Conservation (phyloP, 1,140 invertebrate species). For the Drosophila nigromelanica region DNA sequence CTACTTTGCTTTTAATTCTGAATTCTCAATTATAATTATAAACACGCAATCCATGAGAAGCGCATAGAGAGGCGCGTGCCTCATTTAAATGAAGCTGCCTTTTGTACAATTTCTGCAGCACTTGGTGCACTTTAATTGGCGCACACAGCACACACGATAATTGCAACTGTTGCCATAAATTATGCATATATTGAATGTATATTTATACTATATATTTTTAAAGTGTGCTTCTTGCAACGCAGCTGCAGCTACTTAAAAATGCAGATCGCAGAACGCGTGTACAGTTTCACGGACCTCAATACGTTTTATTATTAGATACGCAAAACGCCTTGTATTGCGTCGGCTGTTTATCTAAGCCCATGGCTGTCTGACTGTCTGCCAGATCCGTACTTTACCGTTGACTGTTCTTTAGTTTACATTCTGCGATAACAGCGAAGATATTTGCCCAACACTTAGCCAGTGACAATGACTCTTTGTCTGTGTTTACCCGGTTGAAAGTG, state of each 20-base stretch:
- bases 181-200: conserved; percentile 14
- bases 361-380: conserved; percentile 9
- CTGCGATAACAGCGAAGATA: conserved; percentile 26
- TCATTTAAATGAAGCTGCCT: background rate
- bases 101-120: background rate
- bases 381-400: conserved; percentile 1
- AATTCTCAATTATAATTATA: background rate
- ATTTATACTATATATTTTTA: background rate
- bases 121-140: background rate
- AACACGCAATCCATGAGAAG: background rate
- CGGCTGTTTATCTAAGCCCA: conserved; percentile 1
- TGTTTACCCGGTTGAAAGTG: conserved; percentile 53
- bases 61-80: background rate
- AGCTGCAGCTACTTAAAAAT: background rate
- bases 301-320: conserved; percentile 63
- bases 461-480: conserved; percentile 69
- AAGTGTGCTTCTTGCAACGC: conserved; percentile 3
- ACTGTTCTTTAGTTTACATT: conserved; percentile 15
- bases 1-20: background rate
- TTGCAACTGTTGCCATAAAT: conserved; percentile 21
- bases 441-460: conserved; percentile 55
- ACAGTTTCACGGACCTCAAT: conserved; percentile 6
- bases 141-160: conserved; percentile 1
- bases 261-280: conserved; percentile 28
- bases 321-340: conserved; percentile 45